Conservation (phyloP, 2,113 vertebrate species). For the Marmota monax region DNA sequence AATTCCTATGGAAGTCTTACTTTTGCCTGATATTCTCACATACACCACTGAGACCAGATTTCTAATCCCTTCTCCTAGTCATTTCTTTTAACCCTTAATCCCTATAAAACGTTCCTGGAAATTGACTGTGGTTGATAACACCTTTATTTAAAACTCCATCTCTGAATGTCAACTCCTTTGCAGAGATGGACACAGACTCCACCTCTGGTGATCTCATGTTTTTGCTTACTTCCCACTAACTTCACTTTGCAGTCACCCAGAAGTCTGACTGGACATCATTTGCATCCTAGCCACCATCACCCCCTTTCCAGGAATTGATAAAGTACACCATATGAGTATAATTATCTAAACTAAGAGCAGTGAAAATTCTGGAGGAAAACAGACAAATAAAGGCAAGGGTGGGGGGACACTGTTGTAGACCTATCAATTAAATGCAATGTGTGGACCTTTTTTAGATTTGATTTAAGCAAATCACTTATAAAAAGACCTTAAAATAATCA, state of each 20-base stretch:
- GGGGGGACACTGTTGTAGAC: not conserved
- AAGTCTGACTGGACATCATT: constrained; percentile 24
- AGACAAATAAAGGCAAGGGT: not conserved
- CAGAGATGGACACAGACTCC: not conserved
- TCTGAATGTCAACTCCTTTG: not conserved
- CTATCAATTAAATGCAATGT: not conserved
- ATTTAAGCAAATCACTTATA: constrained; percentile 25
- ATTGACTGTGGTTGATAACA: not conserved
- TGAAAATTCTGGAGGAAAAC: constrained; percentile 40
- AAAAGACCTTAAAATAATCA: not conserved
- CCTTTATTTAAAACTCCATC: constrained; percentile 7
- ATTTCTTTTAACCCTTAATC: not conserved
- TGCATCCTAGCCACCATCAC: not conserved
- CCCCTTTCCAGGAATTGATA: not conserved
- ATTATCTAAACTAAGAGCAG: constrained; percentile 14
- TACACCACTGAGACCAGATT: not conserved
- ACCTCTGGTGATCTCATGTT: not conserved
- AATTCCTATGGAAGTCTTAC: not conserved
- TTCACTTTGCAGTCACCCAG: constrained; percentile 13
- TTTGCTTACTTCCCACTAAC: not conserved
- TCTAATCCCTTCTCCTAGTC: not conserved
- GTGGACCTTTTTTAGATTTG: not conserved
- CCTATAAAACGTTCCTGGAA: not conserved
- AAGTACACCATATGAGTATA: not conserved
- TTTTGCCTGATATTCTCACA: not conserved